These are phyloP conservation scores for Tortricodes alternella DNA, from an alignment of 2,888 invertebrate species.

Conservation along the genomic window DNA sequence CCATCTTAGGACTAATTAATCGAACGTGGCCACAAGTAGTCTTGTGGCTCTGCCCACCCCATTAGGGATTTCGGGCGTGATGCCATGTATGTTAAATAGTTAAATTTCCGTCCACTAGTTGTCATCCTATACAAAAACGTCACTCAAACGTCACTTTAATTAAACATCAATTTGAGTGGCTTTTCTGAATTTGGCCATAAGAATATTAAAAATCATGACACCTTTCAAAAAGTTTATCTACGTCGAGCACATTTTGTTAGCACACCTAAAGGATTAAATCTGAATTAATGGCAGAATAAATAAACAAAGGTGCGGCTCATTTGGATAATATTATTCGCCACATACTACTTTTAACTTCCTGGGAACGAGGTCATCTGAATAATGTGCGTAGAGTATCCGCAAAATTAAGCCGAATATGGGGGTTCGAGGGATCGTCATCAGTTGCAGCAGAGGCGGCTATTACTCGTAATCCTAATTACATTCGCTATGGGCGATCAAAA, in stretches of 20 bases:
- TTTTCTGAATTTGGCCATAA: no score
- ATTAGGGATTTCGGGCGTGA: no score
- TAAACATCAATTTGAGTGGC: no score
- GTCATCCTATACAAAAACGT: no score
- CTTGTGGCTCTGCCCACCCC: no score
- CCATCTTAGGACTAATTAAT: no score
- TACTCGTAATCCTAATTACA: slow-evolving; percentile 5
- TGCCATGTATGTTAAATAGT: no score
- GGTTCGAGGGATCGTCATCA: slow-evolving; percentile 23
- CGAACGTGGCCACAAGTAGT: no score
- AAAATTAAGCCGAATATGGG: slow-evolving; percentile 20
- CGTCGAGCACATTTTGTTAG: slow-evolving; percentile 5
- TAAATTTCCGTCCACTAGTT: no score
- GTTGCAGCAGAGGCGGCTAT: slow-evolving; percentile 15
- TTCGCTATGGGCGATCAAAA: not conserved
- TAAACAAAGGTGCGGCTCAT: slow-evolving; percentile 9
- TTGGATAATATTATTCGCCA: slow-evolving; percentile 16
- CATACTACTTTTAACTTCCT: slow-evolving; percentile 12
- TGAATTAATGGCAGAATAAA: slow-evolving; percentile 7
- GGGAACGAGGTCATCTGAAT: slow-evolving; percentile 13
- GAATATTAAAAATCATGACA: no score
- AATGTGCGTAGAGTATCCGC: slow-evolving; percentile 16
- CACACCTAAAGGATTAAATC: slow-evolving; percentile 4
- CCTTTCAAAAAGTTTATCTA: no score
- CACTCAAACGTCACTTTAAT: no score